Evolutionary conservation across 1,140 invertebrate genomes (phyloP).

Genomic region (Chymomyza costata): DNA sequence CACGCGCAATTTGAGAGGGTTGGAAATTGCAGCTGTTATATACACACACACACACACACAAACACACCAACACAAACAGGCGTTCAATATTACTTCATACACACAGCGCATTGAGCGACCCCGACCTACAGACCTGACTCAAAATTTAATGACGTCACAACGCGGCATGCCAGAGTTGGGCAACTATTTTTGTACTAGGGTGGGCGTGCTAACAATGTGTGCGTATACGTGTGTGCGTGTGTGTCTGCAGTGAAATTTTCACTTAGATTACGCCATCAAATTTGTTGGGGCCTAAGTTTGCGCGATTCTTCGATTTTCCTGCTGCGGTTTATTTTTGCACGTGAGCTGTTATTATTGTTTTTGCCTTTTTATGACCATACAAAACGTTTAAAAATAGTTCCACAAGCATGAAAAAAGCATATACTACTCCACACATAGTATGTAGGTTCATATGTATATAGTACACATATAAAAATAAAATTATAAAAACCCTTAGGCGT

Average conservation of each 20-base stretch:
- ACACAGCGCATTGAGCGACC: conserved; percentile 32
- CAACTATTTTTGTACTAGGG: conserved; percentile 23
- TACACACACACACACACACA: too few relatives aligned
- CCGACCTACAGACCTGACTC: conserved; percentile 41
- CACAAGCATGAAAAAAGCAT: conserved; percentile 7
- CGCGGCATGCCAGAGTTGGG: too few relatives aligned
- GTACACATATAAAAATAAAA: too few relatives aligned
- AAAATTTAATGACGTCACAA: conserved; percentile 62
- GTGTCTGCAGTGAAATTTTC: conserved; percentile 8
- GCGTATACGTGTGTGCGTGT: background rate
- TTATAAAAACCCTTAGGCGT: too few relatives aligned
- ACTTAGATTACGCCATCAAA: conserved; percentile 55
- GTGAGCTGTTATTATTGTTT: conserved; percentile 22
- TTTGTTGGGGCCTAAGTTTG: conserved; percentile 3
- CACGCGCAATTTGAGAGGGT: too few relatives aligned
- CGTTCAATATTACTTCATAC: too few relatives aligned
- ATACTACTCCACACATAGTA: too few relatives aligned
- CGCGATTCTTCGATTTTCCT: conserved; percentile 35
- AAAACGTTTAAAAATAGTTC: conserved; percentile 28
- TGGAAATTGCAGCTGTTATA: too few relatives aligned
- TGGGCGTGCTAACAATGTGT: conserved; percentile 18
- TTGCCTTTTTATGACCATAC: conserved; percentile 13
- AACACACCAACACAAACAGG: too few relatives aligned
- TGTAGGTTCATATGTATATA: too few relatives aligned
- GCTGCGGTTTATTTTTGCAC: conserved; percentile 52